Evolutionary conservation across 1,140 invertebrate species (phyloP).

Genomic region (Lethrus apterus): DNA sequence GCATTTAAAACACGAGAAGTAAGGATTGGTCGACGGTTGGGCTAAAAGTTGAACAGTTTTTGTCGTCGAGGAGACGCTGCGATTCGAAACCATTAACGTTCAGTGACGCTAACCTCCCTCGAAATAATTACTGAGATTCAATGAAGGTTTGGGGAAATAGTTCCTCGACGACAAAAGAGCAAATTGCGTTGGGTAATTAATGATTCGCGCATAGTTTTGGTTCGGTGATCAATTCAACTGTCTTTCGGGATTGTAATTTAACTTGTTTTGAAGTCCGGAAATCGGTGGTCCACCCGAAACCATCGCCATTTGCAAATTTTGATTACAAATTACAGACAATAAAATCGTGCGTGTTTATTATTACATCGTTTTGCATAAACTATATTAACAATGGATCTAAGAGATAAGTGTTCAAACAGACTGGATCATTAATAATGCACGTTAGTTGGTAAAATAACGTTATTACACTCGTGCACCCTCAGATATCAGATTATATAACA

Average conservation of each 20-base stretch:
- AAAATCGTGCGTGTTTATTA: too few relatives aligned
- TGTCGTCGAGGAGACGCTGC: too few relatives aligned
- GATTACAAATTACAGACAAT: too few relatives aligned
- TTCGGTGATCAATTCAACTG: constrained; percentile 32
- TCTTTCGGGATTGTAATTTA: constrained; percentile 30
- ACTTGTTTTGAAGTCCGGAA: constrained; percentile 29
- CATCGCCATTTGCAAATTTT: too few relatives aligned
- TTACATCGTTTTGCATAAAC: constrained; percentile 4
- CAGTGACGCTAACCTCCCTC: constrained; percentile 24
- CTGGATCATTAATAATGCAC: constrained; percentile 1
- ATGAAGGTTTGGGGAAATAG: constrained; percentile 31
- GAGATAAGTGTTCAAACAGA: too few relatives aligned
- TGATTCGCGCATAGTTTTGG: constrained; percentile 34
- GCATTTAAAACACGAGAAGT: too few relatives aligned
- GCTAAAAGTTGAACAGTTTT: too few relatives aligned
- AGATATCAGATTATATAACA: constrained; percentile 5
- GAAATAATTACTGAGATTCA: constrained; percentile 34
- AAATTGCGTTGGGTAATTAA: constrained; percentile 33
- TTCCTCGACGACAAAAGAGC: constrained; percentile 30
- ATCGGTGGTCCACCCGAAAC: too few relatives aligned
- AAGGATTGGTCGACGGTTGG: too few relatives aligned
- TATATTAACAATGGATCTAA: constrained; percentile 8
- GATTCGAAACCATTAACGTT: constrained; percentile 26
- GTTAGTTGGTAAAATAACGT: constrained; percentile 4
- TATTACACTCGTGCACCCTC: not conserved